phyloP scores from a whole-genome alignment of 2,888 invertebrate genomes.

The Amblyjoppa fuscipennis region DNA sequence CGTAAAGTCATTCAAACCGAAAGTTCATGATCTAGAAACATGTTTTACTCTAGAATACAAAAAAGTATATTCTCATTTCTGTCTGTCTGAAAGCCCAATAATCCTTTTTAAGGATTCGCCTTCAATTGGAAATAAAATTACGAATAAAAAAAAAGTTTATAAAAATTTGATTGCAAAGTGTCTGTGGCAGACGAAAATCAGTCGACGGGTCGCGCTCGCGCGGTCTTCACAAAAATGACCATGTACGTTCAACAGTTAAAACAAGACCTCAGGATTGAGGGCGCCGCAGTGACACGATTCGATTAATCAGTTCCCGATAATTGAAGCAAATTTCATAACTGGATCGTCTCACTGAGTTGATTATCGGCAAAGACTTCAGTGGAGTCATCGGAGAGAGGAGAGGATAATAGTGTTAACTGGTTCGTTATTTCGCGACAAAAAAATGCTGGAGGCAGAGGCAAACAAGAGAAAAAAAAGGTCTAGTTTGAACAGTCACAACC shows the following conservation, averaged over 20 bases:
- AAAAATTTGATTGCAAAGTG: background rate
- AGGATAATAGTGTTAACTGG: constrained; percentile 44
- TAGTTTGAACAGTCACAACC: constrained; percentile 36
- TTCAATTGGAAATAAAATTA: background rate
- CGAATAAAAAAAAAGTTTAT: background rate
- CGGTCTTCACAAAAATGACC: background rate
- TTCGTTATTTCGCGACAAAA: constrained; percentile 52
- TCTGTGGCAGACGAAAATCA: background rate
- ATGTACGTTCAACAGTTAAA: background rate
- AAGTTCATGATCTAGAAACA: background rate
- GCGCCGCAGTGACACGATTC: background rate
- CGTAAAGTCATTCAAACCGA: background rate
- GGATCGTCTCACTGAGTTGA: constrained; percentile 23
- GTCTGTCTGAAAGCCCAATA: background rate
- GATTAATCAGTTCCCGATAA: constrained; percentile 26
- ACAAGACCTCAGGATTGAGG: background rate
- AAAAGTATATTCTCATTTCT: background rate
- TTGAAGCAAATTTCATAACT: constrained; percentile 27
- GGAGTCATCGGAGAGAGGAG: constrained; percentile 12
- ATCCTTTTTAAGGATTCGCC: background rate
- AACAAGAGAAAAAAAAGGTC: constrained; percentile 30
- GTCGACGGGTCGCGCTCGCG: background rate
- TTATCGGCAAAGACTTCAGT: constrained; percentile 34
- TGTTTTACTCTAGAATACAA: background rate
- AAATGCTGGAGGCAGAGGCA: constrained; percentile 16